Conservation (phyloP, 1,140 invertebrate genomes). For the Papilio machaon region DNA sequence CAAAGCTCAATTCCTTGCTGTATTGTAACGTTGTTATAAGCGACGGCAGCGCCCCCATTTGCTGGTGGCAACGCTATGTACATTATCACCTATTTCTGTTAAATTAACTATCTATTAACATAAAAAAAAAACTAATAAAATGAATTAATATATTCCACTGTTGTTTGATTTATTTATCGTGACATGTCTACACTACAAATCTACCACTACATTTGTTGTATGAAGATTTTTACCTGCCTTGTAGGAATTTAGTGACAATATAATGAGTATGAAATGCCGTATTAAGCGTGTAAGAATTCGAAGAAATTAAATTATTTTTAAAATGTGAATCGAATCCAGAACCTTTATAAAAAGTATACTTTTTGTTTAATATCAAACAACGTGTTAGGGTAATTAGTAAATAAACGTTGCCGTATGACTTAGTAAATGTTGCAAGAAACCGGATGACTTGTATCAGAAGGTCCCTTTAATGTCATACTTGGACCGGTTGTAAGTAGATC, state of each 20-base stretch:
- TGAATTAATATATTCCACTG: slow-evolving; percentile 51
- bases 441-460: neutral
- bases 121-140: slow-evolving; percentile 78
- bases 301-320: neutral
- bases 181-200: neutral
- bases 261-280: neutral
- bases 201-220: neutral
- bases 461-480: neutral
- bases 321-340: neutral
- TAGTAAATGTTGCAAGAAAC: neutral
- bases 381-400: neutral
- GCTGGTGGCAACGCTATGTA: slow-evolving; percentile 53
- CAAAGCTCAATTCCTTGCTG: slow-evolving; percentile 61
- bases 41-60: slow-evolving; percentile 19
- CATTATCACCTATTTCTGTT: slow-evolving; percentile 73
- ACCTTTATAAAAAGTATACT: no score
- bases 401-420: neutral
- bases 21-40: slow-evolving; percentile 39
- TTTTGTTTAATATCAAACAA: no score
- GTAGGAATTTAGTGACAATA: neutral
- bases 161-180: slow-evolving; percentile 41
- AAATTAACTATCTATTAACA: slow-evolving; percentile 76
- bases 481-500: neutral
- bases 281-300: no score
- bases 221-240: neutral